Evolutionary conservation across 2,888 invertebrate genomes (phyloP), one percentile per base, ranked within the genome.

Genomic region (Sycophila texana): DNA sequence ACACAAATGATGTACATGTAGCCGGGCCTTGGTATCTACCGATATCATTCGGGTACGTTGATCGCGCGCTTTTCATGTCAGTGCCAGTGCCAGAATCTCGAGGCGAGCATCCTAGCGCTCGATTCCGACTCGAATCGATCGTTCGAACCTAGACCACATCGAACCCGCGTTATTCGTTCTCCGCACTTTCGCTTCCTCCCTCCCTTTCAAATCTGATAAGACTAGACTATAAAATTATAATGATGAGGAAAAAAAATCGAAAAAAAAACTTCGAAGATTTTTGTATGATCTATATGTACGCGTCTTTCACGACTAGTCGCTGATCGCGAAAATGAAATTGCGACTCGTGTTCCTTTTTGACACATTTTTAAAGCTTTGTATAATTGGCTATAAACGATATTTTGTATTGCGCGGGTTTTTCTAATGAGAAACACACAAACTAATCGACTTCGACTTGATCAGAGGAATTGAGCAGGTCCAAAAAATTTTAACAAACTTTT

Each of bases 41-140:
- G 71, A 71, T 71, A 30, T 49, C 39, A 39, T 39, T 70, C 22
- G 53, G 61, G 60, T 57, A 74, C 49, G 58, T 71, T 49, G 22
- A 18, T 57, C 66, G 71, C 53, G 70, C 55, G 77, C 74, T 77
- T 74, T 76, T 68, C 39, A 39, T 39, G 74, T 71, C 76, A 76
- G 80, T 80, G 80, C 77, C 73, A 80, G 71, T 76, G 72, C 57
- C 18, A 53, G 22, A 74, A 39, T 39, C 39, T 68, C 65, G 71
- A 58, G 22, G 74, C 58, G 65, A 65, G n/a, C 51, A 57, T 71
- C 66, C 39, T 75, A 60, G n/a, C 47, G 16, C 26, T 76, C 73
- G 72, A 57, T 73, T 76, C 68, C 47, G 65, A 77, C 55, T 81
- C 71, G 77, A 80, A 81, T 77, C 77, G 80, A 81, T 81, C 80